These are phyloP conservation scores for Hypomesus transpacificus DNA, from an alignment of 2,113 vertebrate species.

Conservation along the genomic window DNA sequence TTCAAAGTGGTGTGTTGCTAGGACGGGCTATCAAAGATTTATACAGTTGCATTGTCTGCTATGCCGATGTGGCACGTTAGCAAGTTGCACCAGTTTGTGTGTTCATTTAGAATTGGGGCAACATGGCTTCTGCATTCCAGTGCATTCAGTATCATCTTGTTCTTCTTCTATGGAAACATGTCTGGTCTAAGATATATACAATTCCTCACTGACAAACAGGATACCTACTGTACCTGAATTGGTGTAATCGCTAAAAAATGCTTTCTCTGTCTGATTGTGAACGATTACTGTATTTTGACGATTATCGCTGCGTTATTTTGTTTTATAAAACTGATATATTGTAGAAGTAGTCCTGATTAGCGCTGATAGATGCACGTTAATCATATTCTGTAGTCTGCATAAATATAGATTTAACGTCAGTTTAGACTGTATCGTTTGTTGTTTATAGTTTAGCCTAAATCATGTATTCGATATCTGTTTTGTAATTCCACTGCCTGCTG, in stretches of 20 bases:
- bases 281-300: too few relatives aligned
- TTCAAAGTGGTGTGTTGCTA: conserved; percentile 13
- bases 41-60: neutral
- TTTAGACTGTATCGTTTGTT: too few relatives aligned
- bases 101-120: conserved; percentile 24
- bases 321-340: too few relatives aligned
- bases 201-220: too few relatives aligned
- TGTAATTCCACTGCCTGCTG: neutral
- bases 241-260: too few relatives aligned
- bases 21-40: conserved; percentile 17
- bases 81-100: conserved; percentile 5
- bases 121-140: conserved; percentile 10
- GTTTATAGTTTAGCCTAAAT: neutral
- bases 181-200: too few relatives aligned
- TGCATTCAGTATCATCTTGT: neutral
- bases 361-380: neutral
- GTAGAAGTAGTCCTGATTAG: too few relatives aligned
- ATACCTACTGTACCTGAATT: too few relatives aligned
- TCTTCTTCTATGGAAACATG: neutral
- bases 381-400: neutral
- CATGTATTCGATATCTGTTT: neutral
- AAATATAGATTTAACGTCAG: neutral
- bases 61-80: conserved; percentile 12
- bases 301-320: conserved; percentile 1
- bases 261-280: too few relatives aligned